These are phyloP conservation scores for Corapipo altera DNA, from an alignment of 2,113 vertebrate genomes.

Conservation along the genomic window DNA sequence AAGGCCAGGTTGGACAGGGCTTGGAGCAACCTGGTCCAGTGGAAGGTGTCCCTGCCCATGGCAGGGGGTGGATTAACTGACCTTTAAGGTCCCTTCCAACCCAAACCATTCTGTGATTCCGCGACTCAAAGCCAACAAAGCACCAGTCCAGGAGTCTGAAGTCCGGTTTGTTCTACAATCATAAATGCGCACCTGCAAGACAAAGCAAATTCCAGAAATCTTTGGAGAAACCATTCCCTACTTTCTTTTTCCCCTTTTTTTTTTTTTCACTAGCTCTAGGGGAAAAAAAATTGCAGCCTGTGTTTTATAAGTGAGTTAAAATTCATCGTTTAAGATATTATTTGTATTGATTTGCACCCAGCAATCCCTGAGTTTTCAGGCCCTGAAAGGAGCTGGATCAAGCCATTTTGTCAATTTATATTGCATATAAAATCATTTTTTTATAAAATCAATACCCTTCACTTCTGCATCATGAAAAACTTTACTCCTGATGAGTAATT, in stretches of 20 bases:
- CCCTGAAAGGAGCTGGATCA: not conserved
- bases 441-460: conserved; percentile 49
- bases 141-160: not conserved
- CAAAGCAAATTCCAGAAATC: not conserved
- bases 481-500: conserved; percentile 49
- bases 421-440: conserved; percentile 10
- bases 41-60: not conserved
- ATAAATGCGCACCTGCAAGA: no score
- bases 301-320: conserved; percentile 9
- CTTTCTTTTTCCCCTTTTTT: not conserved
- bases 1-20: rapidly evolving
- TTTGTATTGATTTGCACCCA: not conserved
- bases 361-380: not conserved
- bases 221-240: not conserved
- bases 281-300: not conserved
- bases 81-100: not conserved
- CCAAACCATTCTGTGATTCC: not conserved
- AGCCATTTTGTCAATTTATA: not conserved
- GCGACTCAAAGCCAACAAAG: rapidly evolving
- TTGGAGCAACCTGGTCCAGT: rapidly evolving
- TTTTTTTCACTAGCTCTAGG: not conserved
- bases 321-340: not conserved
- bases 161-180: not conserved
- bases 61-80: no score
- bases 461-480: conserved; percentile 26